A percentile compares a stretch with the other conserved stretches of the same genome.
These are phyloP conservation scores for Himalopsyche kuldschensis DNA, from an alignment of 2,888 invertebrate species.

Conservation along the genomic window DNA sequence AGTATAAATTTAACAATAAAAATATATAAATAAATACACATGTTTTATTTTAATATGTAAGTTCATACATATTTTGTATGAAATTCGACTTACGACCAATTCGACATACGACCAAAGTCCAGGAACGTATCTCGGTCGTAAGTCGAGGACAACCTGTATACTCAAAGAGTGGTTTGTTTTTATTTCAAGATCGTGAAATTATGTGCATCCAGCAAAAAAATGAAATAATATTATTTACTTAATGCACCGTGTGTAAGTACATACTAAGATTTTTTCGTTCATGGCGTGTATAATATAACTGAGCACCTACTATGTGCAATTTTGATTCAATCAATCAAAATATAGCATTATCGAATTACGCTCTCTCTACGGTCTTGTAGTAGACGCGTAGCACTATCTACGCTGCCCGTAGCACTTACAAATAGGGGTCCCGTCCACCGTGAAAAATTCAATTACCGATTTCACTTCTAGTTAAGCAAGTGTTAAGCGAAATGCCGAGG, in stretches of 20 bases:
- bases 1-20: too few species aligned
- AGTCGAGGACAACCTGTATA: too few species aligned
- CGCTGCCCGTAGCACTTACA: not conserved
- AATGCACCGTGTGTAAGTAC: too few species aligned
- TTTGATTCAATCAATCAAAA: not conserved
- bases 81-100: slow-evolving; percentile 28
- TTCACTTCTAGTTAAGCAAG: slow-evolving; percentile 16
- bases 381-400: not conserved
- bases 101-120: slow-evolving; percentile 10
- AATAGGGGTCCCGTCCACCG: not conserved
- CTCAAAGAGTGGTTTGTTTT: too few species aligned
- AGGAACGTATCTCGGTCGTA: slow-evolving; percentile 5
- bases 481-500: slow-evolving; percentile 2
- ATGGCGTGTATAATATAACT: too few species aligned
- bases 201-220: too few species aligned
- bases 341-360: not conserved
- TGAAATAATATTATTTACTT: too few species aligned
- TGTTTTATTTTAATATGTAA: too few species aligned
- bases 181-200: too few species aligned
- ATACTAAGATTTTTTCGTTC: too few species aligned
- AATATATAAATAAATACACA: too few species aligned
- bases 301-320: not conserved
- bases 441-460: slow-evolving; percentile 14
- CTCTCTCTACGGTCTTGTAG: not conserved
- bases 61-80: slow-evolving; percentile 18